Evolutionary conservation across 2,113 vertebrate species (phyloP).

Genomic region (Misgurnus anguillicaudatus): DNA sequence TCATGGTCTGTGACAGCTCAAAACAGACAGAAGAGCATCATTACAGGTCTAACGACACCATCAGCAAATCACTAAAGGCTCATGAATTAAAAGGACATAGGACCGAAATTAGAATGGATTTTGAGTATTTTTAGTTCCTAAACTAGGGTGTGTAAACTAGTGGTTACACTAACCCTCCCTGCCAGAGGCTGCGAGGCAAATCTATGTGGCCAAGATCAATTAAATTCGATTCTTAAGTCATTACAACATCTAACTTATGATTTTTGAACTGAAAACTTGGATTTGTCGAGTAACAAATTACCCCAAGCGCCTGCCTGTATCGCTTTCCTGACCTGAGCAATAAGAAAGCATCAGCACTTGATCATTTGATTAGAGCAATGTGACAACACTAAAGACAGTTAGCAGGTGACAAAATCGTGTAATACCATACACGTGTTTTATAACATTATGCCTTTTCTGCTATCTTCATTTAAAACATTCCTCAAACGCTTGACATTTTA

Average conservation of each 20-base stretch:
- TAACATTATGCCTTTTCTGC: too few relatives aligned
- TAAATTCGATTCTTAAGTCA: slow-evolving; percentile 73
- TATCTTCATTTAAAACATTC: too few relatives aligned
- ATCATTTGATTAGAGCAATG: too few relatives aligned
- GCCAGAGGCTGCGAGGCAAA: slow-evolving; percentile 66
- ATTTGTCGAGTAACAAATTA: slow-evolving; percentile 59
- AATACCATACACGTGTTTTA: too few relatives aligned
- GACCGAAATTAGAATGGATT: neutral
- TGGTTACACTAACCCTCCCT: neutral
- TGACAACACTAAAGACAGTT: too few relatives aligned
- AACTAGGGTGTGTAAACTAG: too few relatives aligned
- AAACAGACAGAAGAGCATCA: slow-evolving; percentile 50
- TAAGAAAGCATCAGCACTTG: too few relatives aligned
- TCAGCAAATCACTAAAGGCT: neutral
- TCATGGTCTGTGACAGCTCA: slow-evolving; percentile 67
- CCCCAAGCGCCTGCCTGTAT: slow-evolving; percentile 58
- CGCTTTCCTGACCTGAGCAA: slow-evolving; percentile 36
- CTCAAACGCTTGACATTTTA: too few relatives aligned
- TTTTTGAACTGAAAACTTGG: slow-evolving; percentile 68
- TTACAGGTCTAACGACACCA: neutral
- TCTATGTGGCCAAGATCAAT: slow-evolving; percentile 76
- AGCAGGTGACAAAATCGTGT: too few relatives aligned
- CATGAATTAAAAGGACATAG: neutral
- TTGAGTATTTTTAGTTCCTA: neutral
- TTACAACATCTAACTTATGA: slow-evolving; percentile 77